phyloP scores from a whole-genome alignment of 1,140 invertebrate species.

The Mya arenaria region DNA sequence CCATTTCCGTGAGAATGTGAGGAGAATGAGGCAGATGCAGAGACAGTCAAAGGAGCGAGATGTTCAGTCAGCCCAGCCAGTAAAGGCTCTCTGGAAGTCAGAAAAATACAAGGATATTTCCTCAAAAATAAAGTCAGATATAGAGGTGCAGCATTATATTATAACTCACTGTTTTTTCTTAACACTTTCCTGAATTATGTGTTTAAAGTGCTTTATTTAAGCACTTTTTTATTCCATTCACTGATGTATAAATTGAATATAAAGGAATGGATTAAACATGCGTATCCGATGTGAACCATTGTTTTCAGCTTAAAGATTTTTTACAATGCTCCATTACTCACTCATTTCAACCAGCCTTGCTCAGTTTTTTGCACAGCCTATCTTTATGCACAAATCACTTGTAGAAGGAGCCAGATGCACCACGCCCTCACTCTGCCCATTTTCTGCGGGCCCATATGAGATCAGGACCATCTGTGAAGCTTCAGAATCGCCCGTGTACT shows the following conservation, averaged over 20 bases:
- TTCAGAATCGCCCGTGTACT: conserved; percentile 71
- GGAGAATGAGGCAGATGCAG: conserved; percentile 79
- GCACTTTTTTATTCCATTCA: too few relatives aligned
- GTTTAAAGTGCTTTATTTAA: too few relatives aligned
- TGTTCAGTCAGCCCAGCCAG: conserved; percentile 71
- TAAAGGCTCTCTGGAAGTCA: conserved; percentile 81
- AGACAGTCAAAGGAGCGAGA: conserved; percentile 73
- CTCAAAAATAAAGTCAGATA: conserved; percentile 76
- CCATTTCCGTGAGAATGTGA: conserved; percentile 79
- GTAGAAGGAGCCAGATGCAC: conserved; percentile 73
- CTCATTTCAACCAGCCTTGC: too few relatives aligned
- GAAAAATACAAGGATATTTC: conserved; percentile 78
- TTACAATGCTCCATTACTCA: too few relatives aligned
- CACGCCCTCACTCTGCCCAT: conserved; percentile 74
- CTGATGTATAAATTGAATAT: too few relatives aligned
- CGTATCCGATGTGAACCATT: too few relatives aligned
- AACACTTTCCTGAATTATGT: too few relatives aligned
- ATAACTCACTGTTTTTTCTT: not conserved
- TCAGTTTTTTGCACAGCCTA: too few relatives aligned
- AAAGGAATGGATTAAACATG: too few relatives aligned
- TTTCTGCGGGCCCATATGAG: conserved; percentile 80
- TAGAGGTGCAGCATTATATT: conserved; percentile 74
- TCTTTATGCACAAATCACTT: conserved; percentile 17
- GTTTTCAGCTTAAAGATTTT: too few relatives aligned
- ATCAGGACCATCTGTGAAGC: conserved; percentile 74